A percentile compares a stretch with the other conserved stretches of the same genome.
phyloP scores from a whole-genome alignment of 1,140 invertebrate species.

The Temnothorax longispinosus region DNA sequence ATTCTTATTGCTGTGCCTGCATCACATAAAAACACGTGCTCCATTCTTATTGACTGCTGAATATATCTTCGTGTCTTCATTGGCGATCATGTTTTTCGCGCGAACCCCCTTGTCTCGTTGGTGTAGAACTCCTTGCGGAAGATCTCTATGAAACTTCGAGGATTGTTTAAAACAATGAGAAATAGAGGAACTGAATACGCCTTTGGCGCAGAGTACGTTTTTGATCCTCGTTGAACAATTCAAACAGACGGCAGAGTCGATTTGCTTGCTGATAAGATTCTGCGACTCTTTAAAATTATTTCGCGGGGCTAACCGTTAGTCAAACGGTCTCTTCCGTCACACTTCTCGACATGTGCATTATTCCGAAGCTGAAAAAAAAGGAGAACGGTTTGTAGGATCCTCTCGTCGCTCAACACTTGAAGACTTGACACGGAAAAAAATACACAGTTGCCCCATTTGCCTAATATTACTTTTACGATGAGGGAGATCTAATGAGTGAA shows the following conservation, averaged over 20 bases:
- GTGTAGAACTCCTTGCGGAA: slow-evolving; percentile 1
- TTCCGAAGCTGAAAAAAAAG: slow-evolving; percentile 77
- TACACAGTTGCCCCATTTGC: neutral
- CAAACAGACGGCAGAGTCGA: slow-evolving; percentile 2
- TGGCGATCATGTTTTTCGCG: neutral
- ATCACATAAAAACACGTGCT: slow-evolving; percentile 5
- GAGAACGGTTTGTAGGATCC: neutral
- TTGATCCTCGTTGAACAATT: slow-evolving; percentile 58
- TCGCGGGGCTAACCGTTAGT: slow-evolving; percentile 72
- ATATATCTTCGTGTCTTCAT: slow-evolving; percentile 11
- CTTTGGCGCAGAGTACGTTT: slow-evolving; percentile 36
- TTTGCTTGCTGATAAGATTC: slow-evolving; percentile 30
- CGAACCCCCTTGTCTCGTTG: neutral
- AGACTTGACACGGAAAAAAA: slow-evolving; percentile 25
- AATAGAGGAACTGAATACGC: slow-evolving; percentile 49
- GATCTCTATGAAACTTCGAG: neutral
- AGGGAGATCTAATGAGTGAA: neutral
- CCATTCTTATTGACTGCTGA: slow-evolving; percentile 26
- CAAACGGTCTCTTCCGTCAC: slow-evolving; percentile 83
- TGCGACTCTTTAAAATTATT: slow-evolving; percentile 42
- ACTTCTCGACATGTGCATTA: slow-evolving; percentile 77
- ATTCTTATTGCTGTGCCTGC: slow-evolving; percentile 54
- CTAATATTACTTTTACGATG: neutral
- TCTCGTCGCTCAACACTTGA: neutral
- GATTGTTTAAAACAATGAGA: neutral